These are phyloP conservation scores for Rhegmatorhina hoffmannsi DNA, from an alignment of 2,113 vertebrate genomes.

Conservation along the genomic window DNA sequence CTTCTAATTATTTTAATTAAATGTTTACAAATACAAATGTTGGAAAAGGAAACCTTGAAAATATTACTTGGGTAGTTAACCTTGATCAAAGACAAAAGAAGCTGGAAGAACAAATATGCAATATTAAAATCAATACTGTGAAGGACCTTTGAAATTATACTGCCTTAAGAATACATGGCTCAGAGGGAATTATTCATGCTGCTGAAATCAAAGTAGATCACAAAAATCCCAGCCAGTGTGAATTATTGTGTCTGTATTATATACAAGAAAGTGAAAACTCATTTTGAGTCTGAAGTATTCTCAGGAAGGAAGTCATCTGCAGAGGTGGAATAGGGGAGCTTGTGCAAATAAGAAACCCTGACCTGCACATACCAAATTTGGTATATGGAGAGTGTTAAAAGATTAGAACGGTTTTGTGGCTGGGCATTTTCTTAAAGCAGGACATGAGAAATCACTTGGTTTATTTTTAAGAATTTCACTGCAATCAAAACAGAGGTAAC, in stretches of 20 bases:
- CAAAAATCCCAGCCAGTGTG: not conserved
- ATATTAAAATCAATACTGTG: not conserved
- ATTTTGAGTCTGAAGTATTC: not conserved
- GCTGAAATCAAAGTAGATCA: not conserved
- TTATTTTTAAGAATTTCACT: not conserved
- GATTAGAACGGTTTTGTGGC: not conserved
- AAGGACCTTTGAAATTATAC: slow-evolving; percentile 16
- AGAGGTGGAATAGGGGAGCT: not conserved
- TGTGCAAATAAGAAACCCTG: not conserved
- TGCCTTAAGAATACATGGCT: not conserved
- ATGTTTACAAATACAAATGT: slow-evolving; percentile 13
- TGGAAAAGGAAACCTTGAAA: slow-evolving; percentile 11
- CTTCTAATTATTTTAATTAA: slow-evolving; percentile 41
- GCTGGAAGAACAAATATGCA: not conserved
- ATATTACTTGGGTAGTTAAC: not conserved
- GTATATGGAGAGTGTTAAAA: not conserved
- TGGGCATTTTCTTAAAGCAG: not conserved
- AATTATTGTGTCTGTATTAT: not conserved
- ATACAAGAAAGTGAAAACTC: not conserved
- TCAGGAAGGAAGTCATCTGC: not conserved
- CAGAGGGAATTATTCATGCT: not conserved
- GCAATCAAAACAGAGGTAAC: not conserved
- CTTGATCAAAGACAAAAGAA: slow-evolving; percentile 26
- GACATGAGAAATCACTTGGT: not conserved
- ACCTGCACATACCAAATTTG: not conserved